A percentile compares a stretch with the other conserved stretches of the same genome.
phyloP scores from a whole-genome alignment of 2,113 vertebrate genomes.

The Hirundichthys speculiger region DNA sequence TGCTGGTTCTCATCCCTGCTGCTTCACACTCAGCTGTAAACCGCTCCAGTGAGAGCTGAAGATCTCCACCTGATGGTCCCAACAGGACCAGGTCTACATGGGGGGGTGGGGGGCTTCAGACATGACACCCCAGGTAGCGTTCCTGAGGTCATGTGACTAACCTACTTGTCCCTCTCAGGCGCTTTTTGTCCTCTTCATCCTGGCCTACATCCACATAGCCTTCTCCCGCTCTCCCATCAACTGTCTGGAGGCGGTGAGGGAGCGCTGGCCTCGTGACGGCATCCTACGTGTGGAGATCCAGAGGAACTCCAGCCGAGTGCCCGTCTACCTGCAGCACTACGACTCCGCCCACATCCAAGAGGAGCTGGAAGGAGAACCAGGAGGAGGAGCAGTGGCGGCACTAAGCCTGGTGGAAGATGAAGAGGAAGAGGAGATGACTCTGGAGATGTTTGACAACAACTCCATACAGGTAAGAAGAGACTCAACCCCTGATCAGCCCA shows the following conservation, averaged over 20 bases:
- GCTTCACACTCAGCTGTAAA: too few species aligned
- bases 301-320: conserved; percentile 89
- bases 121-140: too few species aligned
- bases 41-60: too few species aligned
- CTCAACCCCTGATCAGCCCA: too few species aligned
- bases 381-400: conserved; percentile 42
- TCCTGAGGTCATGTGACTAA: neutral
- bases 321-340: conserved; percentile 94
- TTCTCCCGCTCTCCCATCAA: conserved; percentile 97
- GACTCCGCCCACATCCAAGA: conserved; percentile 81
- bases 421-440: conserved; percentile 90
- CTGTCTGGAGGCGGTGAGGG: conserved; percentile 94
- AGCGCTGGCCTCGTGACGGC: conserved; percentile 94
- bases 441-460: conserved; percentile 95
- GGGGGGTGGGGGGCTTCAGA: too few species aligned
- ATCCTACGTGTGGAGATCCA: conserved; percentile 95
- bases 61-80: too few species aligned
- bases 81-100: too few species aligned
- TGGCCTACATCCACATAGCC: conserved; percentile 97
- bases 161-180: conserved; percentile 77
- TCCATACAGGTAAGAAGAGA: conserved; percentile 80
- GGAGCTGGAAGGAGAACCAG: conserved; percentile 62
- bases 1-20: too few species aligned
- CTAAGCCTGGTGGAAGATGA: conserved; percentile 82
- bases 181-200: conserved; percentile 94